phyloP scores from a whole-genome alignment of 2,888 invertebrate species.

The Polyommatus iphigenia region DNA sequence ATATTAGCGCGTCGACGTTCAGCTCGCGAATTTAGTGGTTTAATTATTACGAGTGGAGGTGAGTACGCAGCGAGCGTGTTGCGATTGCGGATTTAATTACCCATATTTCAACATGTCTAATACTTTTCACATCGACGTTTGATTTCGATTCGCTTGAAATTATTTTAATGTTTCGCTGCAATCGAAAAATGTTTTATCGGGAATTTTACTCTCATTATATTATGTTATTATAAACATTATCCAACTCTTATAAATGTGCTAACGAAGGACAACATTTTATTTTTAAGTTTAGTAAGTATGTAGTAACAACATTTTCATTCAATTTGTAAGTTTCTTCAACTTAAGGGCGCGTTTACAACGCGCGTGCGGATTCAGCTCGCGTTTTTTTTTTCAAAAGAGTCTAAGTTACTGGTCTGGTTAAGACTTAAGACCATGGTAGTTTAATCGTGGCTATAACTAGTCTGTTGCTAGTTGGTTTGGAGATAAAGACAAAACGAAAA shows the following conservation, averaged over 20 bases:
- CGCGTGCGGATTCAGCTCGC: too few species aligned
- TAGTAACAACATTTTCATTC: too few species aligned
- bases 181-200: background rate
- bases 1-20: constrained; percentile 71
- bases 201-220: background rate
- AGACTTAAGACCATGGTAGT: too few species aligned
- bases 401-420: too few species aligned
- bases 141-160: constrained; percentile 3
- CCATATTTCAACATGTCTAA: constrained; percentile 40
- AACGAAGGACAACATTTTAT: too few species aligned
- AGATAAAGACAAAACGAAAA: too few species aligned
- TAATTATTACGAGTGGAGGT: constrained; percentile 59
- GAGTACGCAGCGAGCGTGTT: constrained; percentile 39
- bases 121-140: constrained; percentile 30
- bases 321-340: too few species aligned
- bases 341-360: too few species aligned
- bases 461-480: too few species aligned
- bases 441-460: too few species aligned
- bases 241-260: background rate
- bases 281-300: too few species aligned
- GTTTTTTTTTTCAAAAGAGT: too few species aligned
- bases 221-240: background rate
- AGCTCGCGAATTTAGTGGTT: constrained; percentile 59
- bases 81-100: constrained; percentile 44
- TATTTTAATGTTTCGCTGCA: background rate